phyloP scores from a whole-genome alignment of 2,888 invertebrate species.

The Priocnemis perturbator region DNA sequence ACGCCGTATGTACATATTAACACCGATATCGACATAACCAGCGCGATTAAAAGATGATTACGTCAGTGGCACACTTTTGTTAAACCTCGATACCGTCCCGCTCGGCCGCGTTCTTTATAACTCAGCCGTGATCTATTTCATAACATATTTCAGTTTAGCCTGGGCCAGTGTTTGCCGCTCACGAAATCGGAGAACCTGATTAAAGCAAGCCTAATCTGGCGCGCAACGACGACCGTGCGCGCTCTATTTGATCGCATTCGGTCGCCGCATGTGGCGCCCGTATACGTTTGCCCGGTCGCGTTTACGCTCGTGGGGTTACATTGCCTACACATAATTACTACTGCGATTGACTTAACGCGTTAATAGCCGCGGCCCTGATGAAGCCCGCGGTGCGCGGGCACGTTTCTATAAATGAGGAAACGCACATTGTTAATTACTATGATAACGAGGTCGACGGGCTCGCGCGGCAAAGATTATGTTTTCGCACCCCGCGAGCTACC shows the following conservation, averaged over 20 bases:
- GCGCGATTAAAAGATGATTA: too few relatives aligned
- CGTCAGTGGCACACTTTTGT: too few relatives aligned
- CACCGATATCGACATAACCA: too few relatives aligned
- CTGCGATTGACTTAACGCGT: conserved; percentile 47
- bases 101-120: too few relatives aligned
- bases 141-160: too few relatives aligned
- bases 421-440: background rate
- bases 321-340: conserved; percentile 47
- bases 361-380: conserved; percentile 35
- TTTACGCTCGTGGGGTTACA: conserved; percentile 36
- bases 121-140: too few relatives aligned
- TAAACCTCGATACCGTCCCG: too few relatives aligned
- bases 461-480: too few relatives aligned
- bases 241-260: conserved; percentile 28
- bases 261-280: conserved; percentile 13
- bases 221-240: background rate
- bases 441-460: background rate
- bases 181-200: background rate
- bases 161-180: too few relatives aligned
- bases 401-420: background rate
- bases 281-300: conserved; percentile 21
- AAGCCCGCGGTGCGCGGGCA: background rate
- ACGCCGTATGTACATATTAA: too few relatives aligned
- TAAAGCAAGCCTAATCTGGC: conserved; percentile 1
- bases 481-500: too few relatives aligned